Conservation (phyloP, 2,888 invertebrate genomes). For the Augochlorella aurata region DNA sequence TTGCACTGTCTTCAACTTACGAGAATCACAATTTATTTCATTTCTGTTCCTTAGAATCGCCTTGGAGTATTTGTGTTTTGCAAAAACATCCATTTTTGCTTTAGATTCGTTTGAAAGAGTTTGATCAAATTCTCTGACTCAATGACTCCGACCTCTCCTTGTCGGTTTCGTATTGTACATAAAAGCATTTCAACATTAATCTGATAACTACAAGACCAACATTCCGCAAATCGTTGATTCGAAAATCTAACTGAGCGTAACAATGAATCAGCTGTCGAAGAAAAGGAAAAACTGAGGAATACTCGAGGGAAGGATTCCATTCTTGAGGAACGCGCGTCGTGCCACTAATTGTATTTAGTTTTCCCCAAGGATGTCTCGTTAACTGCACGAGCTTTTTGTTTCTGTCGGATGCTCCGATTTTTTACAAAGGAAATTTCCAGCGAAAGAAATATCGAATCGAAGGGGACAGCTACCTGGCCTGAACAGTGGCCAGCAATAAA, state of each 20-base stretch:
- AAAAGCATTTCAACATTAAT: slow-evolving; percentile 24
- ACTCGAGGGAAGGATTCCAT: slow-evolving; percentile 13
- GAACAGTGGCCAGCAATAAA: background rate
- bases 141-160: too few relatives aligned
- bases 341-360: slow-evolving; percentile 27
- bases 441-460: slow-evolving; percentile 7
- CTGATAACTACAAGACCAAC: slow-evolving; percentile 2
- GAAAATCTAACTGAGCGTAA: slow-evolving; percentile 38
- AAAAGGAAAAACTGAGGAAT: background rate
- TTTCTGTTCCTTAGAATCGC: too few relatives aligned
- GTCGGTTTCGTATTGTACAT: background rate
- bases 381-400: background rate
- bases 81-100: too few relatives aligned
- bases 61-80: too few relatives aligned
- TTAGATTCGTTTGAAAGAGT: too few relatives aligned
- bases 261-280: slow-evolving; percentile 32
- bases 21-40: too few relatives aligned
- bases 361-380: slow-evolving; percentile 10
- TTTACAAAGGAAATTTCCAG: slow-evolving; percentile 15
- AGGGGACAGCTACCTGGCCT: background rate
- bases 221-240: background rate
- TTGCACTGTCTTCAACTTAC: too few relatives aligned
- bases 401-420: background rate
- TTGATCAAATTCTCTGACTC: too few relatives aligned
- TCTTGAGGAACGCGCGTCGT: slow-evolving; percentile 17